These are phyloP conservation scores for Metopia argyrocephala DNA, from an alignment of 2,888 invertebrate species.

Conservation along the genomic window DNA sequence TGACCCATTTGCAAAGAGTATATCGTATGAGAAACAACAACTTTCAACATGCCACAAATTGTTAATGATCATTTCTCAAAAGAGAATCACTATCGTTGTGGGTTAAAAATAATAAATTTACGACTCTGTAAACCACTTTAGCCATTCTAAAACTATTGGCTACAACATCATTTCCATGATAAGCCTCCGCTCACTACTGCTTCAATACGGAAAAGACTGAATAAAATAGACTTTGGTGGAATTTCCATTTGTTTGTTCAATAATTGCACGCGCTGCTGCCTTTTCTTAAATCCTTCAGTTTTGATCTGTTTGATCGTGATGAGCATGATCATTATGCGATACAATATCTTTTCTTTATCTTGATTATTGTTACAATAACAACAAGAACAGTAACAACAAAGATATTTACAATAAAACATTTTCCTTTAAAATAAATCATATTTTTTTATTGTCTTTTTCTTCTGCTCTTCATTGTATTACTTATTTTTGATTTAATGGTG, in stretches of 20 bases:
- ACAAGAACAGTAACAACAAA: conserved; percentile 5
- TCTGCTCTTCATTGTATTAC: background rate
- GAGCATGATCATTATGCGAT: conserved; percentile 30
- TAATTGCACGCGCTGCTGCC: background rate
- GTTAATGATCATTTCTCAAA: background rate
- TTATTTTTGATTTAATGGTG: conserved; percentile 27
- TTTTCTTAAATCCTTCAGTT: conserved; percentile 11
- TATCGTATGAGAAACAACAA: background rate
- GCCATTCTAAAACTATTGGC: background rate
- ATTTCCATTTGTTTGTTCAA: background rate
- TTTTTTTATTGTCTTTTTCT: conserved; percentile 4
- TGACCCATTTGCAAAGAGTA: background rate
- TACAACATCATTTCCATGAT: background rate
- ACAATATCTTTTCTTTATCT: conserved; percentile 16
- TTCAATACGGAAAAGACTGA: no score
- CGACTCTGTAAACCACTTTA: background rate
- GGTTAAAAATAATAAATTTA: background rate
- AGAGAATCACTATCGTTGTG: background rate
- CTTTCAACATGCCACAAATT: background rate
- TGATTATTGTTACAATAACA: conserved; percentile 31
- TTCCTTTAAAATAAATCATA: background rate
- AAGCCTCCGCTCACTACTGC: background rate
- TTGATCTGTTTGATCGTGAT: conserved; percentile 18
- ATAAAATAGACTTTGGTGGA: background rate
- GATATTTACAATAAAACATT: background rate